Percentiles rank a stretch among this genome's conserved stretches.
Evolutionary conservation across 1,140 invertebrate genomes (phyloP).

Genomic region (Zaprionus tsacasi): DNA sequence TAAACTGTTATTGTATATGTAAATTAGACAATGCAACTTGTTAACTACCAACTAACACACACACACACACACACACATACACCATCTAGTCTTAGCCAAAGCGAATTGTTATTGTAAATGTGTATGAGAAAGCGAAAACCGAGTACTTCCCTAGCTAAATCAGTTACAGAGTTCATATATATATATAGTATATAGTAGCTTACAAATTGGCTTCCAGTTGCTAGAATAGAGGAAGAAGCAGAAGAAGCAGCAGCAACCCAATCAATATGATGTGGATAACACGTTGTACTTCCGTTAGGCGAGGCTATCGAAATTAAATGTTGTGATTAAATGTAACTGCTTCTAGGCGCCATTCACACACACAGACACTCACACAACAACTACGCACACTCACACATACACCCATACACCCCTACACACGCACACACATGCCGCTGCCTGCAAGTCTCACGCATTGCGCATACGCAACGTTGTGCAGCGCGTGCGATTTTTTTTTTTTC

Average conservation of each 20-base stretch:
- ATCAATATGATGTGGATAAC: conserved; percentile 28
- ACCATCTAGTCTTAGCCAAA: conserved; percentile 54
- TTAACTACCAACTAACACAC: conserved; percentile 57
- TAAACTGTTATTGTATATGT: conserved; percentile 73
- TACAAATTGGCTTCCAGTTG: conserved; percentile 48
- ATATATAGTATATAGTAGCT: conserved; percentile 21
- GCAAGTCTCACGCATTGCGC: conserved; percentile 49
- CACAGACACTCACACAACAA: conserved; percentile 28
- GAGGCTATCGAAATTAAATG: conserved; percentile 68
- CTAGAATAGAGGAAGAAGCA: conserved; percentile 18
- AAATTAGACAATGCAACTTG: conserved; percentile 78
- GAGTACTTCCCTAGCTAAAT: conserved; percentile 59
- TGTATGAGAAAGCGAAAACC: conserved; percentile 38
- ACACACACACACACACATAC: conserved; percentile 36
- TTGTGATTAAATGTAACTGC: conserved; percentile 76
- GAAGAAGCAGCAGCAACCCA: conserved; percentile 9
- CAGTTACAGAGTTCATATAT: conserved; percentile 49
- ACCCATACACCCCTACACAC: conserved; percentile 29
- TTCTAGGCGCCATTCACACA: conserved; percentile 65
- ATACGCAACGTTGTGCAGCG: conserved; percentile 61
- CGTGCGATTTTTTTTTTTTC: neutral
- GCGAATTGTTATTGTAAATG: conserved; percentile 51
- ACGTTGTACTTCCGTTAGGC: conserved; percentile 33
- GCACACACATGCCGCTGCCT: conserved; percentile 52
- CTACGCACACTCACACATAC: conserved; percentile 27